Base-by-base conservation (phyloP, 2,888 invertebrate genomes). In the Teinopalpus imperialis region DNA sequence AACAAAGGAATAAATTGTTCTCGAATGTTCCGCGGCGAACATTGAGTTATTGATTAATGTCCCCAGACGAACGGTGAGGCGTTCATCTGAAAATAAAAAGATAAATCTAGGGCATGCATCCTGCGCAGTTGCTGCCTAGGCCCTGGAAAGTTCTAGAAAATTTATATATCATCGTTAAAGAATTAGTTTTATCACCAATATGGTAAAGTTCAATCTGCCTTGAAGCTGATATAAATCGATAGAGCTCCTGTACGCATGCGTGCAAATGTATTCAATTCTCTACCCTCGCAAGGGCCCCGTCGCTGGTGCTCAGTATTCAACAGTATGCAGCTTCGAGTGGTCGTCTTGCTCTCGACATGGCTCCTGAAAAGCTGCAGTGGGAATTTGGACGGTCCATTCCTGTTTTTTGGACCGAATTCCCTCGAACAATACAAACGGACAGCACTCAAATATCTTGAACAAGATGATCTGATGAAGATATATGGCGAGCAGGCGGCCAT, bases 381-480 rank as follows among this genome's bases (percentile, higher is more conserved):
- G 3, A 90, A 90, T 54, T 67, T 91, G 23, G 91, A 90, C 67
- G 92, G 92, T 0, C 92, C 92, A 0, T 92, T 91, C 60, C 55
- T 92, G 2, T 89, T 92, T 56, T 92, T 92, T 73, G 92, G 92
- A 0, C 90, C 90, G 2, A 81, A 88, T 32, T 78, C 86, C 3
- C 63, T 91, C 0, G 74, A 75, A 20, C 75, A 75, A 26, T 83
- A 89, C 48, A 81, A 81, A 46, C 65, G 90, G 18, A 89, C 90
- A 21, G 90, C 91, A 1, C 59, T 92, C 20, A 81, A 83, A 48
- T 88, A 82, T 37, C 61, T 90, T 27, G 88, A 87, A 37, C 90
- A 91, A 56, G 89, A 90, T 75, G 87, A 89, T 44, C 67, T 92
- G 62, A 87, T 89, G 74, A 81, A 81, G 59, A 82, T 92, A n/a